Evolutionary conservation across 1,140 invertebrate species (phyloP).

Genomic region (Laupala kohalensis): DNA sequence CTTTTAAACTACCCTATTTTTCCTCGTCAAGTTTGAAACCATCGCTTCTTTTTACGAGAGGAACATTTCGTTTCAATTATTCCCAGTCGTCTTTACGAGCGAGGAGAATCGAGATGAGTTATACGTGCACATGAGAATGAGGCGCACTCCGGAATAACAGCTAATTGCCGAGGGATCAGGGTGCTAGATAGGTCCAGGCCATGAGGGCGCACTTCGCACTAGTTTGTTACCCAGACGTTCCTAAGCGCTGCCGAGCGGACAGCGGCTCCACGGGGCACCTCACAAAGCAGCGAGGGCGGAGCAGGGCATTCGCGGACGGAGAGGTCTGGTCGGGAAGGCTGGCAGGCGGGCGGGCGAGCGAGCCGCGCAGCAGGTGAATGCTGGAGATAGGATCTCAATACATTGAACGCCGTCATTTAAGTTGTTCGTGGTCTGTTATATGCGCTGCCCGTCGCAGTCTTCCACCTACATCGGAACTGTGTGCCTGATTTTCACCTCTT

Average conservation of each 20-base stretch:
- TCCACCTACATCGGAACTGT: too few species aligned
- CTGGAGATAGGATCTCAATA: neutral
- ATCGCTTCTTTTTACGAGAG: neutral
- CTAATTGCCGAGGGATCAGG: neutral
- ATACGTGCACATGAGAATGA: neutral
- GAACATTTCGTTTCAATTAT: neutral
- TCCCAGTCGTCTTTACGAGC: neutral
- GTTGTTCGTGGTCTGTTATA: too few species aligned
- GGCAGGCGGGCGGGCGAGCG: neutral
- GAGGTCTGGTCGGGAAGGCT: too few species aligned
- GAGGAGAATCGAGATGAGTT: neutral
- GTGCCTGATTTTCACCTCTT: too few species aligned
- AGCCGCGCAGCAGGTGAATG: neutral
- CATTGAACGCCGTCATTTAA: too few species aligned
- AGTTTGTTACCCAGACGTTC: neutral
- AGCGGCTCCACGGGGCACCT: too few species aligned
- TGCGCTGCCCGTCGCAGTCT: too few species aligned
- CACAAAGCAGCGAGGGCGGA: neutral
- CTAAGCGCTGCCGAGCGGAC: too few species aligned
- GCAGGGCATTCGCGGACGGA: neutral
- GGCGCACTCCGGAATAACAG: neutral
- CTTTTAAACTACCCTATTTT: too few species aligned
- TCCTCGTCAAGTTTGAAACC: too few species aligned
- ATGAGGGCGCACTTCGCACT: neutral
- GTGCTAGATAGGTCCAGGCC: neutral